phyloP scores from a whole-genome alignment of 37 sponge, comb jelly and placozoan genomes.

The Tethya wilhelma region DNA sequence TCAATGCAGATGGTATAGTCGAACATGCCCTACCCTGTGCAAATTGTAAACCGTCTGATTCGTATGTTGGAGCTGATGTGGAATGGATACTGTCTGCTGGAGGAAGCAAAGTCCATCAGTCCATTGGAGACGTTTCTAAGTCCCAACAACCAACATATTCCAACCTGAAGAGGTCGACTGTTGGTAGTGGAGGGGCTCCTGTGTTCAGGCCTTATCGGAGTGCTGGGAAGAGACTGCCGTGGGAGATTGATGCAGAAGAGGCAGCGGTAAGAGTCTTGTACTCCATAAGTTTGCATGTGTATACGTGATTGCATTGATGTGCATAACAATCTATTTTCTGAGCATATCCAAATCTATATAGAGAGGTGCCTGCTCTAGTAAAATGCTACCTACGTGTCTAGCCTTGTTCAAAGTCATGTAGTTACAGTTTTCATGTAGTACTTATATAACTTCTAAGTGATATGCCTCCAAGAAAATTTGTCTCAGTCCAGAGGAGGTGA shows the following conservation, averaged over 20 bases:
- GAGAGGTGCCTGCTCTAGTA: no score
- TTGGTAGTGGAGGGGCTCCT: background rate
- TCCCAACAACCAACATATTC: background rate
- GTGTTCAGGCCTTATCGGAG: slow-evolving; percentile 67
- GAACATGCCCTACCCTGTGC: slow-evolving; percentile 58
- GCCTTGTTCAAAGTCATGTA: no score
- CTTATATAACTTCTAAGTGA: no score
- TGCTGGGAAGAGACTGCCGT: slow-evolving; percentile 76
- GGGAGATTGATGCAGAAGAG: slow-evolving; percentile 46
- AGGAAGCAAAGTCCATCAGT: background rate
- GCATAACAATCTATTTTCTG: no score
- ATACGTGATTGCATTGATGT: no score
- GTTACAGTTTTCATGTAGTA: no score
- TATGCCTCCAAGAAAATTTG: no score
- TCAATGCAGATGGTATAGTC: slow-evolving; percentile 75
- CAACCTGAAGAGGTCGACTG: background rate
- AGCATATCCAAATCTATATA: no score
- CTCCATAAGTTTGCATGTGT: no score
- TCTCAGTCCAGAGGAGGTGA: no score
- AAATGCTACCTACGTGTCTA: no score
- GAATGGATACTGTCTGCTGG: slow-evolving; percentile 74
- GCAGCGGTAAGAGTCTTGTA: slow-evolving; percentile 2
- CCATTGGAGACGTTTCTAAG: background rate
- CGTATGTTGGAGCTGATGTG: slow-evolving; percentile 66
- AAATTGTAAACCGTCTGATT: background rate